These are phyloP conservation scores for Anguilla pacifica DNA, from an alignment of 2,797 vertebrate species.

Conservation along the genomic window DNA sequence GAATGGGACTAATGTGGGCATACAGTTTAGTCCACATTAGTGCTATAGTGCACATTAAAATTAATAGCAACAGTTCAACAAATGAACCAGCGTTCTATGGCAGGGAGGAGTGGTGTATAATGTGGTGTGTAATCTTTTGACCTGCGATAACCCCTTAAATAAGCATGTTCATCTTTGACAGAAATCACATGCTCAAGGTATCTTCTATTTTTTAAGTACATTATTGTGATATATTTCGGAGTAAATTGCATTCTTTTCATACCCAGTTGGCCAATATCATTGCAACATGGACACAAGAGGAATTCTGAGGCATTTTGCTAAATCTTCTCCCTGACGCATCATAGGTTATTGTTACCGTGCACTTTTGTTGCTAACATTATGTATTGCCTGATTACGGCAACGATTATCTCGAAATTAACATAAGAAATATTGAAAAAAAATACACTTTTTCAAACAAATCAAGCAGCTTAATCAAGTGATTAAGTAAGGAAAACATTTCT, in stretches of 20 bases:
- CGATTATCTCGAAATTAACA: background rate
- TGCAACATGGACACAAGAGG: background rate
- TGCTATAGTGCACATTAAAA: background rate
- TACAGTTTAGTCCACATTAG: slow-evolving; percentile 9
- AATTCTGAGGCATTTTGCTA: too few relatives aligned
- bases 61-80: background rate
- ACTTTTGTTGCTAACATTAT: background rate
- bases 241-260: background rate
- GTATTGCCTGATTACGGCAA: background rate
- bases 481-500: background rate
- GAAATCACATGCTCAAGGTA: background rate
- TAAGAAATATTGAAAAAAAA: background rate
- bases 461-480: background rate
- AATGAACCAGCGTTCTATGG: background rate
- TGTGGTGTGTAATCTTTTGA: background rate
- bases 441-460: background rate
- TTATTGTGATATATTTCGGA: background rate
- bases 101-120: background rate
- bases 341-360: background rate
- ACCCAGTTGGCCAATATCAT: background rate
- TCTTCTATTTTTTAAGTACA: background rate
- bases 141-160: slow-evolving; percentile 10
- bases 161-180: background rate
- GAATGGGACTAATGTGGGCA: background rate
- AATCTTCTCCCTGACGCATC: background rate